Percentiles rank a stretch among this genome's conserved stretches.
Evolutionary conservation across 2,113 vertebrate species (phyloP).

Genomic region (Odontesthes bonariensis): DNA sequence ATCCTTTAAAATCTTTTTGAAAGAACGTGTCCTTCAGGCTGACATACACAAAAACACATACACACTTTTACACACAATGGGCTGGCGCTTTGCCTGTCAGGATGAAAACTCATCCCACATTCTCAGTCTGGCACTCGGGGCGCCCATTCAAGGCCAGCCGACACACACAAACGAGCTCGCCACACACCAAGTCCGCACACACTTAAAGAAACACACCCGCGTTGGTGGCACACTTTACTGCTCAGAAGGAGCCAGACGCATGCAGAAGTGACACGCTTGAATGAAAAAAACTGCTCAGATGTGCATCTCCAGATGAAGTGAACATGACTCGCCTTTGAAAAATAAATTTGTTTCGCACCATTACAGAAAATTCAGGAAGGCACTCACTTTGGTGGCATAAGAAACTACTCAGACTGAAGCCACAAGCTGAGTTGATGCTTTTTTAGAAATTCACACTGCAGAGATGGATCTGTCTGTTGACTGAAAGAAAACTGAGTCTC

Average conservation of each 20-base stretch:
- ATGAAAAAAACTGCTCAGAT: not conserved
- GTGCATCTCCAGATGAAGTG: not conserved
- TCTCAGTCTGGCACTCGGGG: slow-evolving; percentile 19
- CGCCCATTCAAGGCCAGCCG: slow-evolving; percentile 17
- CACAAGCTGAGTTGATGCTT: too few relatives aligned
- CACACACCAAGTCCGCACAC: not conserved
- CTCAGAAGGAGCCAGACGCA: not conserved
- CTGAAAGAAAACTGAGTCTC: too few relatives aligned
- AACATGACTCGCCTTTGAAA: too few relatives aligned
- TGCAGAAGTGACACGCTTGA: not conserved
- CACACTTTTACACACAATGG: slow-evolving; percentile 16
- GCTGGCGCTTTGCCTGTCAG: slow-evolving; percentile 26
- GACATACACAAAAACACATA: slow-evolving; percentile 3
- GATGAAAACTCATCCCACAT: slow-evolving; percentile 26
- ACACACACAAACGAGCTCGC: not conserved
- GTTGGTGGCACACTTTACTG: not conserved
- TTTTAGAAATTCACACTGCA: not conserved
- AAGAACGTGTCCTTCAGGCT: slow-evolving; percentile 43
- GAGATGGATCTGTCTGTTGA: not conserved
- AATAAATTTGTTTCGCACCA: too few relatives aligned
- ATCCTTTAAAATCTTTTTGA: slow-evolving; percentile 3
- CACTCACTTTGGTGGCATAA: too few relatives aligned
- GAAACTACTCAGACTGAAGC: too few relatives aligned
- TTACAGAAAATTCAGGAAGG: too few relatives aligned
- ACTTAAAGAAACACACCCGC: not conserved